These are phyloP conservation scores for Lepisosteus osseus DNA, from an alignment of 2,113 vertebrate species.

Conservation along the genomic window DNA sequence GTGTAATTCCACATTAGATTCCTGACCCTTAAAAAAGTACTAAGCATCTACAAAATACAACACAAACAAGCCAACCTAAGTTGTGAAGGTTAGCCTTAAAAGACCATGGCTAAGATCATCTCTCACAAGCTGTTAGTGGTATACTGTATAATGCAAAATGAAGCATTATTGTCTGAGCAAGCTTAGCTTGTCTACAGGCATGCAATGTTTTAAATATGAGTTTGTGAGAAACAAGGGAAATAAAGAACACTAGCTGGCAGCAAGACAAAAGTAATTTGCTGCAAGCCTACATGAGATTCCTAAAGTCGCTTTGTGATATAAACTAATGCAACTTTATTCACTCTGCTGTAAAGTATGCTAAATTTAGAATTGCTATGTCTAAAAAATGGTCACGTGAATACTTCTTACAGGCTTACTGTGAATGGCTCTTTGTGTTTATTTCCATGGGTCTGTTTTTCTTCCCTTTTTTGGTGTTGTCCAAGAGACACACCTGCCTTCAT, in stretches of 20 bases:
- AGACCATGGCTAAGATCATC: slow-evolving; percentile 2
- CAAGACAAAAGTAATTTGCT: slow-evolving; percentile 14
- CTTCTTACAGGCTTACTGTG: not conserved
- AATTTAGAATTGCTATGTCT: not conserved
- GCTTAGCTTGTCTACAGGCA: slow-evolving; percentile 8
- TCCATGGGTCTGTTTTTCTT: too few species aligned
- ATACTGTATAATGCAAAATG: not conserved
- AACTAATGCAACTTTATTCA: slow-evolving; percentile 7
- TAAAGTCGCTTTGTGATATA: not conserved
- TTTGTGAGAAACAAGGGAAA: not conserved
- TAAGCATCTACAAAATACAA: slow-evolving; percentile 3
- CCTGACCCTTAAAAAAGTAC: not conserved
- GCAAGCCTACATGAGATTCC: slow-evolving; percentile 3
- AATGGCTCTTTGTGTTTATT: too few species aligned
- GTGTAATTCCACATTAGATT: not conserved
- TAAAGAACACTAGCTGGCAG: slow-evolving; percentile 17
- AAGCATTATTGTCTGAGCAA: not conserved
- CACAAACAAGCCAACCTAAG: not conserved
- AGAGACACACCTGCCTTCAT: too few species aligned
- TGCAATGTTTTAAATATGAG: slow-evolving; percentile 20
- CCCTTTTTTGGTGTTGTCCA: too few species aligned
- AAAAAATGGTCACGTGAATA: not conserved
- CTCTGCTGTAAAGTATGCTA: not conserved
- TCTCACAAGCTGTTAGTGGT: not conserved
- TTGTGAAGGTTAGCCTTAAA: not conserved